Percentiles rank a stretch among this genome's conserved stretches.
Conservation (phyloP, 2,888 invertebrate genomes). For the Cataglyphis altisquamis region DNA sequence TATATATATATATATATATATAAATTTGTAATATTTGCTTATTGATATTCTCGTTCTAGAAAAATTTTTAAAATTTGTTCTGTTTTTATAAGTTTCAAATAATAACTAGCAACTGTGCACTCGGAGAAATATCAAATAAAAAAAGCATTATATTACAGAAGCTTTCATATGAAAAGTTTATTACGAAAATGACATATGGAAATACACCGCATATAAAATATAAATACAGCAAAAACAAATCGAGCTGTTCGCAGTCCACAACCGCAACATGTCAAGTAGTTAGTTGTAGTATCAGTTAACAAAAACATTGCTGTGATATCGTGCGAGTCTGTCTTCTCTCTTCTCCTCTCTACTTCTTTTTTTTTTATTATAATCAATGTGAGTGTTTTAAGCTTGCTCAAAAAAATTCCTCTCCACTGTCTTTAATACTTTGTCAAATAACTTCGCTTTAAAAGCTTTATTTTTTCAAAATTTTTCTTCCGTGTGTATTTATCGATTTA, state of each 20-base stretch:
- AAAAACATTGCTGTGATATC: constrained; percentile 13
- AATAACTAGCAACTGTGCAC: constrained; percentile 18
- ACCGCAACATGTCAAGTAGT: constrained; percentile 43
- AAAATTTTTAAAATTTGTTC: constrained; percentile 20
- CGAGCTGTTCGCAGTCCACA: constrained; percentile 11
- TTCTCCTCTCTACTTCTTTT: background rate
- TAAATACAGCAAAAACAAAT: constrained; percentile 37
- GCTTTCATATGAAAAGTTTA: constrained; percentile 32
- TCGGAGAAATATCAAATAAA: constrained; percentile 32
- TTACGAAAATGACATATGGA: constrained; percentile 45
- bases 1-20: too few relatives aligned
- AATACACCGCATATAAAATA: constrained; percentile 42
- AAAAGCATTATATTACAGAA: constrained; percentile 38
- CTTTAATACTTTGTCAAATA: background rate
- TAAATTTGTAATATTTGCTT: constrained; percentile 9
- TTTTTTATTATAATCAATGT: background rate
- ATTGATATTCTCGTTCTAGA: background rate
- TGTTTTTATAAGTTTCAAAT: constrained; percentile 18
- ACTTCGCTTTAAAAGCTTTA: background rate
- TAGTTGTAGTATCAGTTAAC: constrained; percentile 5
- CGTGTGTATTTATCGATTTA: background rate
- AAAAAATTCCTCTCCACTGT: background rate
- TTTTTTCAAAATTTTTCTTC: background rate
- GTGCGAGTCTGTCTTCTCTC: background rate
- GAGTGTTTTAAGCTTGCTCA: background rate